Evolutionary conservation across 2,888 invertebrate species (phyloP), one percentile per base, ranked within the genome.

Genomic region (Mythimna pallens): DNA sequence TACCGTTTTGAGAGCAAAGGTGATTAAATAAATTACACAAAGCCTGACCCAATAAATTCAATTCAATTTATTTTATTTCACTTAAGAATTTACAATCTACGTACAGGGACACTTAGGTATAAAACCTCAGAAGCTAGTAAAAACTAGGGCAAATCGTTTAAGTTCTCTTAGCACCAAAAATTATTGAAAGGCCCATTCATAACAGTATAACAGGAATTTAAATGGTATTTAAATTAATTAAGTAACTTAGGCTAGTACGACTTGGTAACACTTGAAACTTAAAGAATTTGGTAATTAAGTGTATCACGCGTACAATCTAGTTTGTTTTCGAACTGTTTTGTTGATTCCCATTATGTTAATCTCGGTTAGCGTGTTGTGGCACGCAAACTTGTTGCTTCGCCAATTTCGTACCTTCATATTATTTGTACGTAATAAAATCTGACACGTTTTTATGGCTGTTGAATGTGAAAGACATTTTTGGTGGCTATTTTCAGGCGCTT

Each of bases 361-460:
- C 90, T 90, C 83, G 75, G 83, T 69, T 78, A 82, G 74, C 72
- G 50, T 43, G 69, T 78, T 34, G 66, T 65, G 43, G 77, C 96
- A 96, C 95, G 96, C 95, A 64, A 96, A 96, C 96, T 93, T 96
- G 96, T 96, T 96, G 96, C 93, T 91, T 86, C 78, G 81, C 82
- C 70, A 85, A 81, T 84, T 87, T 86, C 74, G 65, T 72, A 64
- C 78, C 78, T 86, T 78, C 83, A 81, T 83, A 86, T 80, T 74
- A 77, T 74, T 65, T 64, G 66, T 62, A 62, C 70, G 70, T 81
- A 78, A 85, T 83, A 78, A 78, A 83, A 77, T 61, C 20, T 73
- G 81, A 78, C 67, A 71, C 65, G 54, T 70, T 75, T 78, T 68
- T 72, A 76, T 66, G 62, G 34, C 52, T 43, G 54, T 61, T 67